These are phyloP conservation scores for Diabrotica virgifera DNA, from an alignment of 1,140 invertebrate genomes.

Conservation along the genomic window DNA sequence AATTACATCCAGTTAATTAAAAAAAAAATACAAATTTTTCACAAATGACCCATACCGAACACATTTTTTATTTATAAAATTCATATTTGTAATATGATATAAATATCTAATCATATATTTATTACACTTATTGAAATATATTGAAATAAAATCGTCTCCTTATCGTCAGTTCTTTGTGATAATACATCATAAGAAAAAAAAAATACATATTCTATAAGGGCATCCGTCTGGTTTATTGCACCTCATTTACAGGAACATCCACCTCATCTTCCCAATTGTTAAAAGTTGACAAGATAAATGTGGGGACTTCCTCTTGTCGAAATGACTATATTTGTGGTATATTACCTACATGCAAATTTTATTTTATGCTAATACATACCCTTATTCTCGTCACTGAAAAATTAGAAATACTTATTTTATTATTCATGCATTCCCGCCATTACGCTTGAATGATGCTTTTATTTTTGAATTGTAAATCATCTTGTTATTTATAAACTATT, in stretches of 20 bases:
- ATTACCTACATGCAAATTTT: slow-evolving; percentile 21
- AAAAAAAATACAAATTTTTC: too few relatives aligned
- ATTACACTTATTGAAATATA: too few relatives aligned
- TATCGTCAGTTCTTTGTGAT: too few relatives aligned
- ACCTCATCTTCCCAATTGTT: slow-evolving; percentile 6
- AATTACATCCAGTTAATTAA: too few relatives aligned
- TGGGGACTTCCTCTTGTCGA: slow-evolving; percentile 9
- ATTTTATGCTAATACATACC: slow-evolving; percentile 17
- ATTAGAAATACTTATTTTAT: slow-evolving; percentile 18
- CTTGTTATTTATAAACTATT: background rate
- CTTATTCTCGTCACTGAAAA: slow-evolving; percentile 19
- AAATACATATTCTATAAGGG: background rate
- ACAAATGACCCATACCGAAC: too few relatives aligned
- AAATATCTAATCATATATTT: too few relatives aligned
- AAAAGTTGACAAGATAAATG: slow-evolving; percentile 16
- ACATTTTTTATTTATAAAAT: too few relatives aligned
- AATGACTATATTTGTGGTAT: slow-evolving; percentile 16
- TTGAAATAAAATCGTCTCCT: too few relatives aligned
- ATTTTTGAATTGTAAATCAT: slow-evolving; percentile 21
- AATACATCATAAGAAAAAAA: too few relatives aligned
- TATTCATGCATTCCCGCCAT: slow-evolving; percentile 10
- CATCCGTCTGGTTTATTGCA: background rate
- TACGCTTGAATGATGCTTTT: background rate
- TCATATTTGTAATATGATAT: too few relatives aligned
- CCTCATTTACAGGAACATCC: background rate